phyloP scores from a whole-genome alignment of 2,888 invertebrate species.

The Drosophila ustulata region DNA sequence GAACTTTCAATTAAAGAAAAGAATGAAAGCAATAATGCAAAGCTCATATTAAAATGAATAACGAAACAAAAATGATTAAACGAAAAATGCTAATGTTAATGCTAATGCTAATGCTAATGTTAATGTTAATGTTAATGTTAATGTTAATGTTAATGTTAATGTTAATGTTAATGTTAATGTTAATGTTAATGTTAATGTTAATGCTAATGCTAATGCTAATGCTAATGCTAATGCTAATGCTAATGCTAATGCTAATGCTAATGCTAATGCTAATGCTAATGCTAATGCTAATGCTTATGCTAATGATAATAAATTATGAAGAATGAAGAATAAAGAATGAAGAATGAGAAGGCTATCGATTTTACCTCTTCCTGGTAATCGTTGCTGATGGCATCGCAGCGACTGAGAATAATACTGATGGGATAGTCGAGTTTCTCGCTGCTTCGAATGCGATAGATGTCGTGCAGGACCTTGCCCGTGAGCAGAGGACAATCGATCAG shows the following conservation, averaged over 20 bases:
- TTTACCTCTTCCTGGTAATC: constrained; percentile 44
- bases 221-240: no score
- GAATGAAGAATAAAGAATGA: no score
- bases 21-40: neutral
- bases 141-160: no score
- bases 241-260: neutral
- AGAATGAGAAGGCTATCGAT: neutral
- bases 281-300: neutral
- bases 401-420: constrained; percentile 34
- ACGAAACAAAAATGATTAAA: neutral
- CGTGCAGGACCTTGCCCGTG: constrained; percentile 35
- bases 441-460: constrained; percentile 38
- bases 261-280: neutral
- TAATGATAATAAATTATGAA: no score
- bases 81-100: neutral
- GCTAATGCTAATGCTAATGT: no score
- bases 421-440: constrained; percentile 36
- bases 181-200: no score
- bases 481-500: constrained; percentile 47
- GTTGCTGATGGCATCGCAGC: constrained; percentile 23
- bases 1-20: constrained; percentile 24
- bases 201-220: no score
- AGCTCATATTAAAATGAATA: neutral
- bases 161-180: no score
- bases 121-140: no score